Base-by-base conservation (phyloP, 1,140 invertebrate species). In the Himalopsyche phryganea region DNA sequence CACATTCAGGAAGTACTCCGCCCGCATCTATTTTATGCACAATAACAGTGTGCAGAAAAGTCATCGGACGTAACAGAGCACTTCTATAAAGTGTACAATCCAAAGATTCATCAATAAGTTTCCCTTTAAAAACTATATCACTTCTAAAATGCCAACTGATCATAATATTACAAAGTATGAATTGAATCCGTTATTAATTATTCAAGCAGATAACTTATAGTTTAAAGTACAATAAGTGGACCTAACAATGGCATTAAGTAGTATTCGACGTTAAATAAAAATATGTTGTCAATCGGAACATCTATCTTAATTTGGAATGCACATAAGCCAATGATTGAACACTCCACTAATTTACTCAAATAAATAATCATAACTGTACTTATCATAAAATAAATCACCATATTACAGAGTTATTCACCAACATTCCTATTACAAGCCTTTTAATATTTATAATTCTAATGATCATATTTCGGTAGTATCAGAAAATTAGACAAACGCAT, bases 91-190 rank as follows among this genome's bases (percentile, higher is more conserved):
- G 23, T 36, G 17, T 17, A 35, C 32, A 20, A 48, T 48, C 41
- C 17, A 50, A 48, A 32, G 19, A 46, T 33, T 36, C 42, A 42
- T 4, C 10, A 10, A n/a, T 36, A 47, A 46, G 52, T 35, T 35
- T 46, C 44, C 33, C 20, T 20, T 32, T 42, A 50, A 28, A 40
- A 18, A 32, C 46, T 57, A 57, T 33, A 57, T 57, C 47, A 57
- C 40, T 19, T 57, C 46, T 23, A 44, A 44, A 44, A 50, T 45
- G 40, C 38, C 41, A 45, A 23, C 47, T 44, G 46, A 15, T 50
- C 2, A 2, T 36, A 17, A 17, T 45, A 11, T 45, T 45, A 20
- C 42, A 45, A 19, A 40, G 18, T 28, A 28, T 45, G 18, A 11
- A 28, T 28, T 28, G 23, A 28, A 28, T 28, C 9, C 9, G 9